Conservation (phyloP, 2,888 invertebrate genomes). For the Melipona bicolor region DNA sequence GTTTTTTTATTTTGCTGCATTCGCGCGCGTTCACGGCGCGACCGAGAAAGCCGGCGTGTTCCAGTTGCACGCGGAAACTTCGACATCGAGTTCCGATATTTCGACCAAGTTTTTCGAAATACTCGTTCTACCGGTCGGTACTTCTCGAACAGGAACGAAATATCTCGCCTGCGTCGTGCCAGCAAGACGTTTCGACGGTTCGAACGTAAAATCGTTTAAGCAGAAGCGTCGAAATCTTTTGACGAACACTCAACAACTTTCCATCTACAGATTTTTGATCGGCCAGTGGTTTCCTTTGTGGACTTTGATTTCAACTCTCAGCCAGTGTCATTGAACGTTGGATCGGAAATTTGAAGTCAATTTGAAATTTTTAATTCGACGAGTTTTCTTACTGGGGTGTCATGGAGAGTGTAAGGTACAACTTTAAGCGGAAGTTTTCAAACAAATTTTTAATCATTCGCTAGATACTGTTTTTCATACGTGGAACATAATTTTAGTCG, state of each 20-base stretch:
- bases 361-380: no score
- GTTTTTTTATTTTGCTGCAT: slow-evolving; percentile 14
- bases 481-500: no score
- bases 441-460: no score
- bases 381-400: no score
- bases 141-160: slow-evolving; percentile 13
- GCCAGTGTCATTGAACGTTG: no score
- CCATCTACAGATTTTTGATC: neutral
- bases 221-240: neutral
- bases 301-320: neutral
- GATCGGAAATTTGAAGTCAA: no score
- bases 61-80: slow-evolving; percentile 30
- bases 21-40: neutral
- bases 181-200: neutral
- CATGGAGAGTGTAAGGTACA: no score
- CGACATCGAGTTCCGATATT: slow-evolving; percentile 28
- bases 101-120: slow-evolving; percentile 27
- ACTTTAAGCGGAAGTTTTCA: no score
- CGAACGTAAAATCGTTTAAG: neutral
- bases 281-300: neutral
- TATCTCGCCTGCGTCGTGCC: neutral
- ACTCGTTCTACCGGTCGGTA: neutral
- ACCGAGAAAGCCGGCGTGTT: slow-evolving; percentile 5
- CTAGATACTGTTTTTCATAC: no score
- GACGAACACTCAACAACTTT: neutral